Evolutionary conservation across 2,888 invertebrate genomes (phyloP).

Genomic region (Dendrolimus pini): DNA sequence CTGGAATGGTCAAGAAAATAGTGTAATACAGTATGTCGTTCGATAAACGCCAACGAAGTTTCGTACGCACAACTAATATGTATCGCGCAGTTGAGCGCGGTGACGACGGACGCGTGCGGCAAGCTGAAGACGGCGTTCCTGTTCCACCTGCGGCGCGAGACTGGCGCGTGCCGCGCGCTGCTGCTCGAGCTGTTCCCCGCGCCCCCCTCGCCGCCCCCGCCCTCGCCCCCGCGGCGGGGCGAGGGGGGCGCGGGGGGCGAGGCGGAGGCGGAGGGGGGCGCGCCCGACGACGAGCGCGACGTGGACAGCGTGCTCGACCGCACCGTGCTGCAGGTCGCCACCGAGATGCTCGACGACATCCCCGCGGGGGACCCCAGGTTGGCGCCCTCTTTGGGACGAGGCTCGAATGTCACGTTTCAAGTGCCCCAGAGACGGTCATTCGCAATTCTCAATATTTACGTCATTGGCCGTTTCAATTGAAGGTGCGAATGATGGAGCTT

Average conservation of each 20-base stretch:
- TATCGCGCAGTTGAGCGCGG: conserved; percentile 37
- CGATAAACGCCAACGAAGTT: too few relatives aligned
- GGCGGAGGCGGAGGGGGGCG: not conserved
- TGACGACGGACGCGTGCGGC: conserved; percentile 52
- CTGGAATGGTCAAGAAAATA: too few relatives aligned
- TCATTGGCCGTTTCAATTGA: not conserved
- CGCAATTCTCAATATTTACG: too few relatives aligned
- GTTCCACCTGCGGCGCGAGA: conserved; percentile 80
- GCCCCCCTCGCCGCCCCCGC: conserved; percentile 39
- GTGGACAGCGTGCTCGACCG: conserved; percentile 54
- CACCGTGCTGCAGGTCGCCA: conserved; percentile 75
- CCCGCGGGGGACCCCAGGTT: conserved; percentile 90
- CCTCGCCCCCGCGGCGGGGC: conserved; percentile 48
- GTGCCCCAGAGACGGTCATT: too few relatives aligned
- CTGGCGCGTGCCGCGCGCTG: conserved; percentile 26
- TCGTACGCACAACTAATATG: not conserved
- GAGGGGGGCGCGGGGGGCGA: conserved; percentile 35
- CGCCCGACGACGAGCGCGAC: conserved; percentile 16
- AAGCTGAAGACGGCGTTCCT: conserved; percentile 87
- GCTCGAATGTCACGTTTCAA: too few relatives aligned
- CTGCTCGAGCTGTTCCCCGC: conserved; percentile 43
- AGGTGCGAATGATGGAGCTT: not conserved
- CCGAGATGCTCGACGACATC: conserved; percentile 89
- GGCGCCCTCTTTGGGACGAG: not conserved
- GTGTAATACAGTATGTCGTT: too few relatives aligned